Percentiles rank a stretch among this genome's conserved stretches.
Evolutionary conservation across 2,888 invertebrate genomes (phyloP).

Genomic region (Scelioninae gen. 1): DNA sequence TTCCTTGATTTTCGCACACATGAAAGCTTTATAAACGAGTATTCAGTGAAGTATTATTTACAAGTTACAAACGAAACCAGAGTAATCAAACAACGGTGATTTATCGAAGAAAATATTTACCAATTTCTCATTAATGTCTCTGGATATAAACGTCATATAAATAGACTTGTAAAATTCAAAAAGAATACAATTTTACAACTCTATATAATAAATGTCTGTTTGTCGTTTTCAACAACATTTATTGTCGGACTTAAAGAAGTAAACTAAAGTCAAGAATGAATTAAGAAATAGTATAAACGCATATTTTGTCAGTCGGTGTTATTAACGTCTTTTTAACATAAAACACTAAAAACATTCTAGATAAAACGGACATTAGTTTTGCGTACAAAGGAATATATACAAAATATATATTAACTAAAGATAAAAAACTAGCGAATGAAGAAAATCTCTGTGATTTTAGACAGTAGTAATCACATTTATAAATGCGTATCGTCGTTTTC

Average conservation of each 20-base stretch:
- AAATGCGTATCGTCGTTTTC: conserved; percentile 26
- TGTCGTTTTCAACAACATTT: background rate
- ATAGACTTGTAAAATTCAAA: conserved; percentile 3
- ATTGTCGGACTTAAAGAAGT: background rate
- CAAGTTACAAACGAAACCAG: conserved; percentile 7
- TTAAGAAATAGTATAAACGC: conserved; percentile 2
- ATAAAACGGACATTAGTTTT: conserved; percentile 27
- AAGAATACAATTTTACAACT: too few species aligned
- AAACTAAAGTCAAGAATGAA: background rate
- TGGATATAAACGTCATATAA: conserved; percentile 21
- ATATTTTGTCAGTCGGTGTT: conserved; percentile 42
- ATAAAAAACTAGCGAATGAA: conserved; percentile 20
- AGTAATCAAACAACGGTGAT: conserved; percentile 24
- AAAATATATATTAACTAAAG: background rate
- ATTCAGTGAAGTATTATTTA: conserved; percentile 77
- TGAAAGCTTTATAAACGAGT: conserved; percentile 57
- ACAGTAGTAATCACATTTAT: conserved; percentile 42
- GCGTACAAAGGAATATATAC: conserved; percentile 21
- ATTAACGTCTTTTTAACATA: conserved; percentile 21
- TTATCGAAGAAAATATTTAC: background rate
- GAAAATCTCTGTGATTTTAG: conserved; percentile 55
- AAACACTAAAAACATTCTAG: conserved; percentile 13
- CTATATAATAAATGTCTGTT: too few species aligned
- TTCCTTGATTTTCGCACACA: background rate
- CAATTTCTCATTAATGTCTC: conserved; percentile 8